Conservation (phyloP, 1,140 invertebrate genomes). For the Diplogasteroides magnus region DNA sequence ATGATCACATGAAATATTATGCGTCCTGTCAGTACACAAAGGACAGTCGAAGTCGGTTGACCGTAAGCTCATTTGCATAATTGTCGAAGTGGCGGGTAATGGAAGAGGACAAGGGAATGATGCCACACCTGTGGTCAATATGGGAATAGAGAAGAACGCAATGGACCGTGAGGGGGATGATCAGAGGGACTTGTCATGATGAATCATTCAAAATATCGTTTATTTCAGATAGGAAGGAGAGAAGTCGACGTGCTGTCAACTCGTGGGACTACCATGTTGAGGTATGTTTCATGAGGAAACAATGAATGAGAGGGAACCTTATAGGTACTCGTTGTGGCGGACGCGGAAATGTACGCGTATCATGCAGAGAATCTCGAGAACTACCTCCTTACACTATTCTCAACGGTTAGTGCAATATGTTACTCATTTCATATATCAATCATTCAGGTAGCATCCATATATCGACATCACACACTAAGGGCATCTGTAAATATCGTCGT, state of each 20-base stretch:
- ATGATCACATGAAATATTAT: neutral
- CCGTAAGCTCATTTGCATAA: no score
- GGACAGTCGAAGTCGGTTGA: no score
- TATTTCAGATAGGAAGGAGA: slow-evolving; percentile 28
- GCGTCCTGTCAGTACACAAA: no score
- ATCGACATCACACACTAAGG: slow-evolving; percentile 73
- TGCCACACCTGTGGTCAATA: no score
- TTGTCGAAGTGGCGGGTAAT: no score
- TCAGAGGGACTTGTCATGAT: no score
- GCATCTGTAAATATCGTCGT: slow-evolving; percentile 74
- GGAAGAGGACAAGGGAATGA: no score
- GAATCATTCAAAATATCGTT: slow-evolving; percentile 3
- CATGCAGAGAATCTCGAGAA: slow-evolving; percentile 65
- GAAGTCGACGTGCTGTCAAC: slow-evolving; percentile 46
- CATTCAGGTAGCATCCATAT: slow-evolving; percentile 68
- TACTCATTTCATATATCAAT: neutral
- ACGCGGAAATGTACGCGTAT: slow-evolving; percentile 71
- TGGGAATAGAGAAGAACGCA: no score
- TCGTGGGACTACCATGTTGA: slow-evolving; percentile 70
- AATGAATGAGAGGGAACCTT: neutral
- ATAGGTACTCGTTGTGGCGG: slow-evolving; percentile 69
- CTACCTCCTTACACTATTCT: slow-evolving; percentile 75
- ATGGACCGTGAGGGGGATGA: no score
- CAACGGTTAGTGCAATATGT: slow-evolving; percentile 63
- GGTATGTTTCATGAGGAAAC: slow-evolving; percentile 34